Base-by-base conservation (phyloP, 2,113 vertebrate species). In the Prolemur simus region DNA sequence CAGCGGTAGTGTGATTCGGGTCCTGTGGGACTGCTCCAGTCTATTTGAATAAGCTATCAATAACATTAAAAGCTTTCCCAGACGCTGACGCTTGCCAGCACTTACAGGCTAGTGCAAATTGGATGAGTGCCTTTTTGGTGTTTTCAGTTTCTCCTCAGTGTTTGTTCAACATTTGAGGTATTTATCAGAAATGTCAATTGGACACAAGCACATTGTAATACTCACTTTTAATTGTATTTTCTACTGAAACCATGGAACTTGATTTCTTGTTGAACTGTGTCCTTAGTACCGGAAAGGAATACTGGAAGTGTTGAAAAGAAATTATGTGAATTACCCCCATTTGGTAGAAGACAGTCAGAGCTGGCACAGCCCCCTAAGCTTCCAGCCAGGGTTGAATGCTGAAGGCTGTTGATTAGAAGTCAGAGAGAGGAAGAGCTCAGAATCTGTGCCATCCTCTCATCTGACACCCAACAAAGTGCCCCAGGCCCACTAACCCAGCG, bases 31-130 rank as follows among this genome's bases (percentile, higher is more conserved):
- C 82, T 23, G 34, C 89, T 49, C 42, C 20, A 42, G 42, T 83
- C 29, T 73, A 80, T 93, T 93, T 93, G 87, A 94, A 91, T 93
- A 89, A 97, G 73, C 93, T 94, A 85, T 96, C 97, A 89, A 93
- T 97, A 86, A 93, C 89, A 74, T 89, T 91, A 89, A 96, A 94
- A 96, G 82, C 93, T n/a, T 96, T 95, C 47, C 49, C 91, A 56
- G 96, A 84, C 68, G 20, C 49, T 18, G 56, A 47, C 6, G 15
- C 60, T 94, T 56, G 73, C 77, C 91, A 89, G 86, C 73, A 68
- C 49, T 95, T 87, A 94, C 27, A 49, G 68, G 66, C 89, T 45
- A 60, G 32, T 91, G 91, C 77, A 93, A 69, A 97, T 68, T 76
- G 89, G 91, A 88, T 39, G 66, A 85, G 91, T 77, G 89, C 76